A percentile compares a stretch with the other conserved stretches of the same genome.
phyloP scores from a whole-genome alignment of 2,888 invertebrate genomes.

The Eledone cirrhosa region DNA sequence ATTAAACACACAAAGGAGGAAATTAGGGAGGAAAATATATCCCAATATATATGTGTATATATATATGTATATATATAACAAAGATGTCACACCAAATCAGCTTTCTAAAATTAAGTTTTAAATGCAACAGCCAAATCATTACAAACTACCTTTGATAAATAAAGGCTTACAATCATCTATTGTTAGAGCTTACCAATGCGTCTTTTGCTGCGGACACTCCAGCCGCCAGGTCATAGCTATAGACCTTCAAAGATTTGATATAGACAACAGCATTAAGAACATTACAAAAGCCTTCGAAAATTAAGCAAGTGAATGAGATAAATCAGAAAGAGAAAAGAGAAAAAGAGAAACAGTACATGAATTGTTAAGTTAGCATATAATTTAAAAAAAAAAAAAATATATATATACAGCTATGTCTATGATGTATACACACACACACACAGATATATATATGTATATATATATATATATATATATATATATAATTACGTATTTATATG shows the following conservation, averaged over 20 bases:
- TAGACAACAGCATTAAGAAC: neutral
- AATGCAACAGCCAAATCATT: conserved; percentile 18
- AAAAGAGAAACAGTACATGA: too few species aligned
- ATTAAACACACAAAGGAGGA: too few species aligned
- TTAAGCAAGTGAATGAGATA: conserved; percentile 5
- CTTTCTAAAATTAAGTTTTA: neutral
- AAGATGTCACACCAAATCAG: neutral
- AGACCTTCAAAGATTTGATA: conserved; percentile 28
- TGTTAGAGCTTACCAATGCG: conserved; percentile 22
- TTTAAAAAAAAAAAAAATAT: too few species aligned
- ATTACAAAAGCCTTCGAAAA: neutral
- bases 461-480: too few species aligned
- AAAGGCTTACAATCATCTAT: too few species aligned
- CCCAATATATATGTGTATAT: neutral
- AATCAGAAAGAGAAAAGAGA: neutral
- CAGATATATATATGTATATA: too few species aligned
- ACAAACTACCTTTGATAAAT: conserved; percentile 18
- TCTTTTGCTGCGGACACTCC: conserved; percentile 23
- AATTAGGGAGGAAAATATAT: too few species aligned
- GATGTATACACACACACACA: too few species aligned
- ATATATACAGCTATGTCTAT: too few species aligned
- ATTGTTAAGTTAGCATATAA: too few species aligned
- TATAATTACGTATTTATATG: too few species aligned
- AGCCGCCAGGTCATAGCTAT: conserved; percentile 27
- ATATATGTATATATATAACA: neutral